Evolutionary conservation across 2,113 vertebrate genomes (phyloP), one percentile per base, ranked within the genome.

Genomic region (Crotophaga sulcirostris): DNA sequence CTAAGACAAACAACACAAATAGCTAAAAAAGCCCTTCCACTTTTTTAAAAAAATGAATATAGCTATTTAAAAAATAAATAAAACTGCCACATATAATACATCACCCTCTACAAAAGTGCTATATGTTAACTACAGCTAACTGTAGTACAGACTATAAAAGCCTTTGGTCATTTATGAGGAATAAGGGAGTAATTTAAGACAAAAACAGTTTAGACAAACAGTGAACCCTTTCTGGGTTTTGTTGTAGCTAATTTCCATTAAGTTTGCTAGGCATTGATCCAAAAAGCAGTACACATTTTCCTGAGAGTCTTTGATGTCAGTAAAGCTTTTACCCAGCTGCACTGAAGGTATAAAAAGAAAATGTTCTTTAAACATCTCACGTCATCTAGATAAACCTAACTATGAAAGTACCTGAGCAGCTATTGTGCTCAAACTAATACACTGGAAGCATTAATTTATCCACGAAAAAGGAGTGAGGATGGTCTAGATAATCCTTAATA

Each of bases 231-330:
- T 56, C 55, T 77, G 52, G 67, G 31, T 68, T 96, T 89, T 81
- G 52, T 73, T 88, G 55, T 23, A 86, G 56, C 63, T 96, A 56
- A 93, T 93, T 95, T 95, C 83, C 87, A 86, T 93, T 92, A 93
- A 56, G 73, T 86, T 67, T 59, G 14, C 79, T 44, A 90, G 79
- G 72, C 92, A 95, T 11, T 69, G 45, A 92, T 94, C 81, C 63
- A 91, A 95, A 96, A 89, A 81, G 34, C 80, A 77, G 49, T 20
- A 93, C 31, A 33, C 36, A 7, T 90, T 84, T 95, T 95, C 70
- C 68, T 81, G 62, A 47, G 23, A 59, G 74, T 40, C 59, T 59
- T 33, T 95, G 84, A 95, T 93, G 64, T 69, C 60, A 87, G 47
- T 36, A 31, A 64, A 88, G 60, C 63, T 94, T 90, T 74, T 44